Base-by-base conservation (phyloP, 2,797 vertebrate genomes). In the Etheostoma nigrum region DNA sequence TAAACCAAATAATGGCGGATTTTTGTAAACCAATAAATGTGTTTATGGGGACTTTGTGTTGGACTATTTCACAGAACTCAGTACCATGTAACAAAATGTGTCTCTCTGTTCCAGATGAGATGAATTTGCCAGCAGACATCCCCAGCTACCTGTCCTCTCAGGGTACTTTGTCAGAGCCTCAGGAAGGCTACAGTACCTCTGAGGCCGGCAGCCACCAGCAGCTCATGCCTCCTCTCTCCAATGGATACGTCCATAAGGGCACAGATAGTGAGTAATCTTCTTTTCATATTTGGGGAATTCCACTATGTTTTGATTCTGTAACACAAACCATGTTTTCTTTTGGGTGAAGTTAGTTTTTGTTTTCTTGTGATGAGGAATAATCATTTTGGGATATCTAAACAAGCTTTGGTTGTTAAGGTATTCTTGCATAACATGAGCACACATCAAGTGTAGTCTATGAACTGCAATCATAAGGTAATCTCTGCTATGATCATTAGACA, bases 91-190 rank as follows among this genome's bases (percentile, higher is more conserved):
- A 60, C 52, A 64, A 44, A 67, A 67, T 42, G 6, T 74, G 23
- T 86, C 27, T 78, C 54, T 45, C 23, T 79, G 63, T 83, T 89
- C 18, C 86, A 99, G 98, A 99, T 93, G 98, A 99, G 92, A 97
- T 98, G 78, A 99, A 98, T 89, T 91, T 99, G 78, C 97, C 98
- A 1, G 95, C 97, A 61, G 98, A 99, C 88, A 99, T 98, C 86
- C 98, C 98, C 57, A 99, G 98, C 89, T 99, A 98, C 76, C 86
- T 99, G 78, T 99, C 98, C n/a, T 99, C 98, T 40, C 98, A 99
- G 90, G 98, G 98, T 1, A 99, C 98, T 0, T 79, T 99, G 86
- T 97, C 98, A 25, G 98, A 99, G 90, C 96, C 97, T 14, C 98
- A 97, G 85, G 98, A 99, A 76, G 96, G 96, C 5, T 99, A 98